Percentiles rank a stretch among this genome's conserved stretches.
Conservation (phyloP, 2,888 invertebrate genomes). For the Corbicula japonica region DNA sequence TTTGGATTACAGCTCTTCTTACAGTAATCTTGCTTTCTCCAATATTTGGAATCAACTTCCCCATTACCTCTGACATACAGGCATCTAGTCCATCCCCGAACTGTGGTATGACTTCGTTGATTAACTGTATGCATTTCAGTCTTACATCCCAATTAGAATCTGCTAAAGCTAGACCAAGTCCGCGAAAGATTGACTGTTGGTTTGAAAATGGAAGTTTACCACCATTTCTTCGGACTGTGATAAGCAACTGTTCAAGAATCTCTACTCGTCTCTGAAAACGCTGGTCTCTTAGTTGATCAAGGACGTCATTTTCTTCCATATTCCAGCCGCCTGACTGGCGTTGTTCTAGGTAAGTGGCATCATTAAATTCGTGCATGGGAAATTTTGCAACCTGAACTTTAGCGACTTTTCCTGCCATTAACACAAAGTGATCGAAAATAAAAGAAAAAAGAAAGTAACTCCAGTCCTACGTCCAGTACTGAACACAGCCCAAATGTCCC, state of each 20-base stretch:
- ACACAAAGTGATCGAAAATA: conserved; percentile 48
- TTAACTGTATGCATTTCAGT: conserved; percentile 86
- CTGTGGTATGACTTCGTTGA: conserved; percentile 84
- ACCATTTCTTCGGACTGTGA: conserved; percentile 83
- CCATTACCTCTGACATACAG: conserved; percentile 85
- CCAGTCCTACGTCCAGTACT: conserved; percentile 2
- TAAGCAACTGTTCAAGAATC: conserved; percentile 83
- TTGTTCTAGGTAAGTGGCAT: conserved; percentile 78
- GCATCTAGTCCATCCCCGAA: conserved; percentile 85
- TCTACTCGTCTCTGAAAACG: conserved; percentile 84
- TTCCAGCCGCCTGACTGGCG: conserved; percentile 81
- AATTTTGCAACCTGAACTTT: conserved; percentile 84
- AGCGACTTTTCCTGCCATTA: conserved; percentile 76
- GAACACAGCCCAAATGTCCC: too few relatives aligned
- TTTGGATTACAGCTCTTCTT: conserved; percentile 86
- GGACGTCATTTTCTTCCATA: conserved; percentile 85
- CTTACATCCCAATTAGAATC: conserved; percentile 87
- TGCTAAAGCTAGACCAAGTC: conserved; percentile 85
- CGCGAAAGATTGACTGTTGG: conserved; percentile 83
- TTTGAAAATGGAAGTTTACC: conserved; percentile 83
- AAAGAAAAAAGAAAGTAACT: conserved; percentile 20
- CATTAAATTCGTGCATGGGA: conserved; percentile 79
- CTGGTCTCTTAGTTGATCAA: conserved; percentile 83
- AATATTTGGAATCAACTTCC: conserved; percentile 85
- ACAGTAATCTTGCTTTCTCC: conserved; percentile 85